phyloP scores from a whole-genome alignment of 1,140 invertebrate genomes.

The Drosophila tsacasi region DNA sequence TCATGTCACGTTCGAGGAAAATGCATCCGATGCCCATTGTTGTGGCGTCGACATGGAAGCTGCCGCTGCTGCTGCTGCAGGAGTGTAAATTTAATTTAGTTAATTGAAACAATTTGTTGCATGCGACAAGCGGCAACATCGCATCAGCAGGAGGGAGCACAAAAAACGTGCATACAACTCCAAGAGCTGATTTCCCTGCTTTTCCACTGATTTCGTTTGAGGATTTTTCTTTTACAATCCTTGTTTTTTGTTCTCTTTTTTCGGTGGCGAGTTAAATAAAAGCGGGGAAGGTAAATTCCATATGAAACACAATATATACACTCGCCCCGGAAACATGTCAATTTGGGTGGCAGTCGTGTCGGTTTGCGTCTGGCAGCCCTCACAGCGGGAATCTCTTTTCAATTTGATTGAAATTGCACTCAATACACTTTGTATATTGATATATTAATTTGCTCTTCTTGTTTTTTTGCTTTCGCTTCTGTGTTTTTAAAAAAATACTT shows the following conservation, averaged over 20 bases:
- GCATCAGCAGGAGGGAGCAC: constrained; percentile 33
- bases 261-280: constrained; percentile 10
- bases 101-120: constrained; percentile 85
- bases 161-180: constrained; percentile 14
- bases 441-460: constrained; percentile 77
- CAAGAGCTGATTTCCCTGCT: constrained; percentile 37
- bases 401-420: constrained; percentile 81
- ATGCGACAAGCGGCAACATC: constrained; percentile 67
- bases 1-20: constrained; percentile 79
- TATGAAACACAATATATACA: constrained; percentile 59
- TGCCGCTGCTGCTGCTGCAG: constrained; percentile 59
- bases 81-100: constrained; percentile 85
- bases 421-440: constrained; percentile 80
- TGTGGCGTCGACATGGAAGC: constrained; percentile 58
- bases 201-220: constrained; percentile 80
- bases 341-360: constrained; percentile 65
- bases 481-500: constrained; percentile 66
- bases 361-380: constrained; percentile 63
- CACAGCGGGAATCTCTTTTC: constrained; percentile 72
- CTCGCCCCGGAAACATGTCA: constrained; percentile 76
- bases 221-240: constrained; percentile 69
- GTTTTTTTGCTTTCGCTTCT: constrained; percentile 24
- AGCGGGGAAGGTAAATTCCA: constrained; percentile 22
- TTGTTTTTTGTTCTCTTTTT: constrained; percentile 27
- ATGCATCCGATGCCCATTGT: constrained; percentile 70